Percentiles rank a stretch among this genome's conserved stretches.
Conservation (phyloP, 1,140 invertebrate species). For the Drosophila baimaii region DNA sequence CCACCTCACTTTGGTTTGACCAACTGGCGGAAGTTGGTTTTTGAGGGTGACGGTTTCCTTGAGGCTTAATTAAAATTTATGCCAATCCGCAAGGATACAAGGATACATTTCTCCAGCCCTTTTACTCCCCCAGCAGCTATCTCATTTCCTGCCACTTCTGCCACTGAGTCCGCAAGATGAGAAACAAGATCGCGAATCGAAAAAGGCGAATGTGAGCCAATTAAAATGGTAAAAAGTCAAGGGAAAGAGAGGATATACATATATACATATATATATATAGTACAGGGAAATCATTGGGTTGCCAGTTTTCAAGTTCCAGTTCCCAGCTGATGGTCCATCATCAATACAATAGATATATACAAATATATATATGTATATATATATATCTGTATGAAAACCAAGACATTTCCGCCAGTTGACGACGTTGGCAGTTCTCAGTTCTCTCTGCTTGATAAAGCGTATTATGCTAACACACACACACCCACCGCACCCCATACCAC, state of each 20-base stretch:
- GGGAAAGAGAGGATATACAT: neutral
- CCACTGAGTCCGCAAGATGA: conserved; percentile 10
- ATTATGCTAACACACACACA: conserved; percentile 62
- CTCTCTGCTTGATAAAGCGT: conserved; percentile 56
- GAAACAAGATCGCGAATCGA: conserved; percentile 26
- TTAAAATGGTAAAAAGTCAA: conserved; percentile 44
- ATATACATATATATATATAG: neutral
- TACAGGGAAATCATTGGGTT: conserved; percentile 24
- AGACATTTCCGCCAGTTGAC: conserved; percentile 58
- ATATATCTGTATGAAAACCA: conserved; percentile 12
- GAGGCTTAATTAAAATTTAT: conserved; percentile 60
- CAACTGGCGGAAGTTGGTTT: conserved; percentile 39
- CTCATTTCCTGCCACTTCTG: conserved; percentile 23
- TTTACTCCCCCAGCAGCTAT: neutral
- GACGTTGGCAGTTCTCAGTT: conserved; percentile 33
- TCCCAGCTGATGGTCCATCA: conserved; percentile 24
- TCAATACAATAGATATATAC: conserved; percentile 21
- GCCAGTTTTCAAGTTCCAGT: neutral
- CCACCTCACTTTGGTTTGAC: conserved; percentile 42
- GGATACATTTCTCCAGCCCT: neutral
- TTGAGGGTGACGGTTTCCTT: conserved; percentile 50
- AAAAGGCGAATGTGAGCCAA: conserved; percentile 46
- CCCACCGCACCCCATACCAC: conserved; percentile 1
- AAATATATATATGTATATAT: conserved; percentile 12
- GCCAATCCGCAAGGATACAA: conserved; percentile 26